These are phyloP conservation scores for Promerops cafer DNA, from an alignment of 2,113 vertebrate species.

Conservation along the genomic window DNA sequence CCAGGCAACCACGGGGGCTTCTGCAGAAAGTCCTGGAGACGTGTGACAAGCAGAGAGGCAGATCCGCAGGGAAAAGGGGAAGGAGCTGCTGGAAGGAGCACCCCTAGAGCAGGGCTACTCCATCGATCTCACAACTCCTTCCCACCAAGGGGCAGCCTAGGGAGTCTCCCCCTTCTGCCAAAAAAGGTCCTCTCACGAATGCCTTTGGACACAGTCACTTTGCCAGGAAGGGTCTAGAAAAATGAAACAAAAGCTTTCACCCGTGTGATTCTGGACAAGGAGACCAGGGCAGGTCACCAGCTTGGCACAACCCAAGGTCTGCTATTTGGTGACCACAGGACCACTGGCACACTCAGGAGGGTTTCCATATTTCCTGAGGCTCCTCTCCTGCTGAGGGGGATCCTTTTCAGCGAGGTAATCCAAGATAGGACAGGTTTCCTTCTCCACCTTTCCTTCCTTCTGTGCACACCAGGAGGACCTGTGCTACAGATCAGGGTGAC, in stretches of 20 bases:
- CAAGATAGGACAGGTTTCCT: neutral
- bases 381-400: neutral
- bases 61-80: neutral
- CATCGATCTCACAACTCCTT: accelerated
- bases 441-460: neutral
- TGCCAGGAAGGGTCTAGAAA: conserved; percentile 42
- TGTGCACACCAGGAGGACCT: neutral
- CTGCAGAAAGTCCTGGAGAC: neutral
- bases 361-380: neutral
- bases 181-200: neutral
- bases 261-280: accelerated
- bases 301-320: neutral
- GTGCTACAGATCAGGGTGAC: neutral
- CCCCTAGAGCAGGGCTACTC: neutral
- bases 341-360: neutral
- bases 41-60: neutral
- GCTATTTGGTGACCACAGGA: neutral
- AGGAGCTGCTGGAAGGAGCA: neutral
- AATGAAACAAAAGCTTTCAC: neutral
- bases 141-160: neutral
- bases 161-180: neutral
- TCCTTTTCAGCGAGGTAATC: neutral
- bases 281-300: neutral
- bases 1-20: neutral
- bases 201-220: neutral